A percentile compares a stretch with the other conserved stretches of the same genome.
phyloP scores from a whole-genome alignment of 2,113 vertebrate genomes.

The Lampris megalopsis region DNA sequence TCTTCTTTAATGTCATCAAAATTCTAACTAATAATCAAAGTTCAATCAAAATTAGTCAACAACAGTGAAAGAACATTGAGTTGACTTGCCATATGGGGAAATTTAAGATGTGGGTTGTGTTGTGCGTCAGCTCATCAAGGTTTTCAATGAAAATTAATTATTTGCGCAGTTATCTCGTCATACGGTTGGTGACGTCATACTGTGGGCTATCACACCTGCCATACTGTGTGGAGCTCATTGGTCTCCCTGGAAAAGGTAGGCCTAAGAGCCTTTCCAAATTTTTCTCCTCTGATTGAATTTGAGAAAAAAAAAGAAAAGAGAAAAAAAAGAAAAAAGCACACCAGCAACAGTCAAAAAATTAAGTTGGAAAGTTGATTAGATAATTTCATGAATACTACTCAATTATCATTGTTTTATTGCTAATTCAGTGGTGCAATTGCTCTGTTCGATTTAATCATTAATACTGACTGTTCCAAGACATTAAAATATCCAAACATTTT shows the following conservation, averaged over 20 bases:
- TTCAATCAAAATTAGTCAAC: conserved; percentile 7
- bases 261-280: conserved; percentile 11
- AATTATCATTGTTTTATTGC: not conserved
- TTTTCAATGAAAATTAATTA: conserved; percentile 46
- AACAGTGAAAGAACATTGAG: conserved; percentile 34
- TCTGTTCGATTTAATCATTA: no score
- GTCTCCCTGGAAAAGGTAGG: conserved; percentile 27
- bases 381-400: not conserved
- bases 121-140: conserved; percentile 21
- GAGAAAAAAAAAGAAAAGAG: not conserved
- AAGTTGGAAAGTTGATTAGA: not conserved
- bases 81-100: conserved; percentile 39
- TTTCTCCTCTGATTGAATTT: conserved; percentile 3
- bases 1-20: conserved; percentile 26
- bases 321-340: not conserved
- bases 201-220: conserved; percentile 49
- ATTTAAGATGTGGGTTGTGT: conserved; percentile 21
- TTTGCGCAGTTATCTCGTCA: conserved; percentile 33
- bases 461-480: no score
- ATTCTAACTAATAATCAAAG: not conserved
- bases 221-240: conserved; percentile 21
- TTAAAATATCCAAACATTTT: no score
- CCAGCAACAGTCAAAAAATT: no score
- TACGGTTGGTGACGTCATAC: conserved; percentile 26
- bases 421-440: not conserved